These are phyloP conservation scores for Deroplatys truncata DNA, from an alignment of 2,888 invertebrate genomes.

Conservation along the genomic window DNA sequence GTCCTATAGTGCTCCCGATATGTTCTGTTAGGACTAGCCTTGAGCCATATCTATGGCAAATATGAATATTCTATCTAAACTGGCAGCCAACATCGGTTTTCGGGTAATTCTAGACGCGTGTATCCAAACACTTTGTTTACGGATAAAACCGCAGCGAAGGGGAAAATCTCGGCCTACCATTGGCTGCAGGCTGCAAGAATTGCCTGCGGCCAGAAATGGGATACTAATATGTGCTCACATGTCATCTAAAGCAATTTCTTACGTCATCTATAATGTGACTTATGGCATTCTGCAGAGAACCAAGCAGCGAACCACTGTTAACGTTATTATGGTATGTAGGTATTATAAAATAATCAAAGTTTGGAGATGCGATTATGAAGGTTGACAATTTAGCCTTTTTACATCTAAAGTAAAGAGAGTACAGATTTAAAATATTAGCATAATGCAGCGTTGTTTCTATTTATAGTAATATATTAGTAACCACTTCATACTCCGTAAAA, in stretches of 20 bases:
- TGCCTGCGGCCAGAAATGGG: neutral
- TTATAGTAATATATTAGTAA: too few relatives aligned
- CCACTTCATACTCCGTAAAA: too few relatives aligned
- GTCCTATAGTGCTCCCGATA: too few relatives aligned
- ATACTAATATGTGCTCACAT: neutral
- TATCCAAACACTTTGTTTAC: neutral
- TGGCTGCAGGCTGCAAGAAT: neutral
- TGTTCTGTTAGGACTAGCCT: too few relatives aligned
- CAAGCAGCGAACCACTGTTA: neutral
- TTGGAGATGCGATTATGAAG: too few relatives aligned
- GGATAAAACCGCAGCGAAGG: neutral
- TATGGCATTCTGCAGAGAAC: neutral
- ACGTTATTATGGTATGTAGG: neutral
- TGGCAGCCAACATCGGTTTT: neutral
- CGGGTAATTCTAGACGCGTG: neutral
- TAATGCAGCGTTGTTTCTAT: too few relatives aligned
- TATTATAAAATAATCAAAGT: too few relatives aligned
- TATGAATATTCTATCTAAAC: neutral
- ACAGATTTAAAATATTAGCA: too few relatives aligned
- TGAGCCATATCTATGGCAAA: neutral
- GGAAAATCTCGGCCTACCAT: neutral
- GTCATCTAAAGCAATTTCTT: neutral
- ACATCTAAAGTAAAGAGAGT: too few relatives aligned
- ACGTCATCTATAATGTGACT: neutral
- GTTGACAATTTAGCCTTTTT: too few relatives aligned